Evolutionary conservation across 1,140 invertebrate species (phyloP).

Genomic region (Meloidogyne exigua): DNA sequence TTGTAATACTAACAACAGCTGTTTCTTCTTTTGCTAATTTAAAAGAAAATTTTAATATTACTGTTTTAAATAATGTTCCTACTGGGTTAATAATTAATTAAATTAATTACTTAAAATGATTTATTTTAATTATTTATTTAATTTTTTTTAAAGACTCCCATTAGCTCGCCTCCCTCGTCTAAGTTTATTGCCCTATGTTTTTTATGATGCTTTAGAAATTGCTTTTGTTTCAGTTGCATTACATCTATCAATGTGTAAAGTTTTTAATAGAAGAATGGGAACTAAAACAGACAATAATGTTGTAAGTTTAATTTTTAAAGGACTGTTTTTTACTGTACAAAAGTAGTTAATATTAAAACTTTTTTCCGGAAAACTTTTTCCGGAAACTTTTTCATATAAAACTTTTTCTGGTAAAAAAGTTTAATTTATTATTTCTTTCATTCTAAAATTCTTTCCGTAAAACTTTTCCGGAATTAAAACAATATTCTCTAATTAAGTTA

Average conservation of each 20-base stretch:
- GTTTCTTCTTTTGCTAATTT: slow-evolving; percentile 43
- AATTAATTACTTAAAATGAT: not conserved
- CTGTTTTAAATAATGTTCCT: slow-evolving; percentile 48
- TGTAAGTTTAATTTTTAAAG: slow-evolving; percentile 54
- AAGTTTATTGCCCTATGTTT: slow-evolving; percentile 54
- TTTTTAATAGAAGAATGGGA: slow-evolving; percentile 68
- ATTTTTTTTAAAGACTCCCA: slow-evolving; percentile 58
- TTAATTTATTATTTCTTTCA: no score
- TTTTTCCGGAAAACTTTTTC: no score
- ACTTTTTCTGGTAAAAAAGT: no score
- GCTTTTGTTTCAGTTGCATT: slow-evolving; percentile 69
- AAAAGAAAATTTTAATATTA: slow-evolving; percentile 26
- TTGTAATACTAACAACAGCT: slow-evolving; percentile 48
- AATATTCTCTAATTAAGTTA: not conserved
- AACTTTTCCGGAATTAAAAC: no score
- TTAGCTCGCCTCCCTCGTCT: slow-evolving; percentile 57
- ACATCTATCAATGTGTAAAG: slow-evolving; percentile 69
- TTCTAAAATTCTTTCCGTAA: no score
- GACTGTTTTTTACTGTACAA: no score
- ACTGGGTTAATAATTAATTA: slow-evolving; percentile 33
- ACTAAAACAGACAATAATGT: slow-evolving; percentile 69
- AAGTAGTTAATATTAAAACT: no score
- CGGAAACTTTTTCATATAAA: no score
- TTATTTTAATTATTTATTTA: no score
- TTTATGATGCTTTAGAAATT: slow-evolving; percentile 65